Evolutionary conservation across 35 echinoderm and acorn worm species (phyloP).

Genomic region (Ophioderma brevispina): DNA sequence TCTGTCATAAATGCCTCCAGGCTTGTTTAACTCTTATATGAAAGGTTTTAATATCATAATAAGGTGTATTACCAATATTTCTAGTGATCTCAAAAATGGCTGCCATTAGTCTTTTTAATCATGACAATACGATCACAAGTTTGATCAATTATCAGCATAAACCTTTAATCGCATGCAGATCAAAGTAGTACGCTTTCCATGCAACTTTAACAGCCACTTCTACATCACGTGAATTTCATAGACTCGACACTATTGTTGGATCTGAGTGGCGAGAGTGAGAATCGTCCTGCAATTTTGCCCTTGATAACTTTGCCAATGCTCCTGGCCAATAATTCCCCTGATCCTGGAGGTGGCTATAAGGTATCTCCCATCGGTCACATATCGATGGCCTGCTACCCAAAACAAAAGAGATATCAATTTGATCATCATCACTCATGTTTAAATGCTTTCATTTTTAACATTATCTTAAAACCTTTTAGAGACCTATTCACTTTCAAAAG

Average conservation of each 20-base stretch:
- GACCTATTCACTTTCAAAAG: too few relatives aligned
- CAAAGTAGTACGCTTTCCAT: constrained; percentile 56
- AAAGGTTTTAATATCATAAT: too few relatives aligned
- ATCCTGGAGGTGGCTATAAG: constrained; percentile 55
- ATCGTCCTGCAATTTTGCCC: constrained; percentile 64
- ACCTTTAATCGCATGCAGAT: too few relatives aligned
- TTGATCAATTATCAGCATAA: too few relatives aligned
- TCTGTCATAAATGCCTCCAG: too few relatives aligned
- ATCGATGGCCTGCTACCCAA: constrained; percentile 5
- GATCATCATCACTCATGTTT: too few relatives aligned
- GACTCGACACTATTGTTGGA: constrained; percentile 57
- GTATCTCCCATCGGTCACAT: constrained; percentile 88
- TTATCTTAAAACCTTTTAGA: too few relatives aligned
- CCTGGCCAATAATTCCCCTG: constrained; percentile 73
- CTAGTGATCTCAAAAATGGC: too few relatives aligned
- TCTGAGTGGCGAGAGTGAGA: constrained; percentile 54
- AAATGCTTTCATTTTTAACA: too few relatives aligned
- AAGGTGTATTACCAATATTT: too few relatives aligned
- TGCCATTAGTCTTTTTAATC: too few relatives aligned
- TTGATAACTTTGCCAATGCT: constrained; percentile 92
- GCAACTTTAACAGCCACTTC: constrained; percentile 89
- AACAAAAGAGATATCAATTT: constrained; percentile 1
- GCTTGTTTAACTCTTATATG: not conserved
- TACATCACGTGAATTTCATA: constrained; percentile 45
- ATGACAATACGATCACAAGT: too few relatives aligned